Evolutionary conservation across 53 echinoderm and acorn worm species (phyloP), one percentile per base, ranked within the genome.

Genomic region (Patiria pectinifera): DNA sequence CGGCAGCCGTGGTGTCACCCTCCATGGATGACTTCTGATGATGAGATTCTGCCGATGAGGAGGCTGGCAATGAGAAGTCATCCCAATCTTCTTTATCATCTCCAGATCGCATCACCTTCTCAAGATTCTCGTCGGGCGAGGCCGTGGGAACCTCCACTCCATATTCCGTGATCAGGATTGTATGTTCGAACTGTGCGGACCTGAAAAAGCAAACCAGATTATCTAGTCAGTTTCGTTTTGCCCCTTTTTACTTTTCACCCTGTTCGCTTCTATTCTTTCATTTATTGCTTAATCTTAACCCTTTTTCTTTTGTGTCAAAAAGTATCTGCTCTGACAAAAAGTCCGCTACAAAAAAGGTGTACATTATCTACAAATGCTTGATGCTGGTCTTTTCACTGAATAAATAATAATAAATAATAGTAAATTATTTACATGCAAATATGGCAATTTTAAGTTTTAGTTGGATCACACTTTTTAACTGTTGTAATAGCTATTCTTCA

Each of bases 111-210:
- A 79, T 46, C 90, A 16, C 66, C 13, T 3, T 66, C 19, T 23
- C 48, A 71, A 95, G 93, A 47, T 83, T 74, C 69, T 98, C 97
- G 62, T 94, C 81, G 6, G 89, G 72, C 18, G 92, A 93, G 24
- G 92, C 93, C 2, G 98, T 98, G 22, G 94, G 85, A 3, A 98
- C 96, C 80, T 98, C 98, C 59, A 95, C 89, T 23, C 98, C 96
- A 5, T 16, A 22, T 11, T 92, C 79, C 4, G 95, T 98, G 83
- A 98, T 91, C 63, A 98, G 96, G 12, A 98, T 69, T 1, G 98
- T 98, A 92, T 98, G 98, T 76, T 98, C 98, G 92, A 98, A 98
- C 91, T 98, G 98, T 1, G 98, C 98, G 44, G 96, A 96, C 78
- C 98, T 97, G 82, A 8, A 26, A 49, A 46, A 80, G 10, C 14